Conservation (phyloP, 1,140 invertebrate species). For the Cotesia glomerata region DNA sequence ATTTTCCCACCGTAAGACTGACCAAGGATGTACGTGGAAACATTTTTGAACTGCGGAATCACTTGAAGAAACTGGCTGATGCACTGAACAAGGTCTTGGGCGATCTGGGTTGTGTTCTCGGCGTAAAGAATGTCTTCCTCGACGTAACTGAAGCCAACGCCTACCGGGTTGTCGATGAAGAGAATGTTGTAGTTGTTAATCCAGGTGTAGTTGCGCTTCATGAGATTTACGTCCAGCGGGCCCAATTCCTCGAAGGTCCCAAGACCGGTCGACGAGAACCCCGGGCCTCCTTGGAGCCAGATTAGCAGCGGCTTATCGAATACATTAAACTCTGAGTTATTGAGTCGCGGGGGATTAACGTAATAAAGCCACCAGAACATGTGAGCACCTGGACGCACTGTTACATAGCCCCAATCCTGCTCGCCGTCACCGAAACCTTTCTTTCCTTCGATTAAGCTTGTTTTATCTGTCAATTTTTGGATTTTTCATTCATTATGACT, state of each 20-base stretch:
- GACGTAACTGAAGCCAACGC: slow-evolving; percentile 84
- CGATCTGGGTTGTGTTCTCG: slow-evolving; percentile 76
- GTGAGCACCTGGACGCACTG: slow-evolving; percentile 73
- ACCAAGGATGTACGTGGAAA: slow-evolving; percentile 81
- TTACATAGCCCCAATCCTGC: slow-evolving; percentile 74
- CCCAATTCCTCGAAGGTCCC: slow-evolving; percentile 83
- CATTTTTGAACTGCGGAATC: slow-evolving; percentile 71
- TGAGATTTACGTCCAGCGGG: slow-evolving; percentile 71
- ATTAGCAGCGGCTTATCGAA: slow-evolving; percentile 74
- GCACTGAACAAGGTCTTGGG: slow-evolving; percentile 75
- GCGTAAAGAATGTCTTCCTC: slow-evolving; percentile 65
- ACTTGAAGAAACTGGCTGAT: slow-evolving; percentile 70
- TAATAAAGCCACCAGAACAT: slow-evolving; percentile 88
- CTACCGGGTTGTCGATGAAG: slow-evolving; percentile 89
- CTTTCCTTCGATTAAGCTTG: slow-evolving; percentile 32
- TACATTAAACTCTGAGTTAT: slow-evolving; percentile 44
- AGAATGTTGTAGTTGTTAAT: slow-evolving; percentile 80
- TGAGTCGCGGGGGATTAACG: slow-evolving; percentile 9
- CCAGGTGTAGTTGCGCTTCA: slow-evolving; percentile 76
- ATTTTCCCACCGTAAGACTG: slow-evolving; percentile 92
- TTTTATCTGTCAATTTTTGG: background rate
- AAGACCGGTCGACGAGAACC: slow-evolving; percentile 76
- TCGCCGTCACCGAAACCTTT: slow-evolving; percentile 66
- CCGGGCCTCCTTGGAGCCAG: slow-evolving; percentile 82
- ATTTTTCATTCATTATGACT: background rate